Base-by-base conservation (phyloP, 1,140 invertebrate species). In the Achroia grisella region DNA sequence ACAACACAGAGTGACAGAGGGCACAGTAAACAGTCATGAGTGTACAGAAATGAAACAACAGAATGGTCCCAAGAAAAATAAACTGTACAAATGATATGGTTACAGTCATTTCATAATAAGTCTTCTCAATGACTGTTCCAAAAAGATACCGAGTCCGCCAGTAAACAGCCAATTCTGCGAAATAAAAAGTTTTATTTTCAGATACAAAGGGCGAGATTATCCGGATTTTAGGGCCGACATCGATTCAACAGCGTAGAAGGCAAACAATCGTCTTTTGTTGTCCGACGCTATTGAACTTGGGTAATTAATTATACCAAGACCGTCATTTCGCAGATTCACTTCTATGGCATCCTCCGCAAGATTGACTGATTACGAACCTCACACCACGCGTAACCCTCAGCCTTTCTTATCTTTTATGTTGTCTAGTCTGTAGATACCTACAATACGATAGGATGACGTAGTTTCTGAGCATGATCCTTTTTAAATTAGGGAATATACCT, bases 191-290 rank as follows among this genome's bases (percentile, higher is more conserved):
- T 73, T 71, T 71, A 66, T 74, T 71, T 66, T 74, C 53, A 64
- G 63, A 77, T 65, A 73, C 74, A 78, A 78, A 62, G 62, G 61
- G 59, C 52, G 56, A 73, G 67, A 78, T 78, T 75, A 75, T 78
- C 71, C 66, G 67, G 69, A 69, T 69, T 71, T 71, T 70, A 67
- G 63, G 71, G 60, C 71, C 17, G 64, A 68, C 69, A 73, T 75
- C 63, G 71, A 67, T 71, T 75, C 70, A 66, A 49, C 67, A 61
- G 74, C 74, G 73, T 75, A 78, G 70, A 73, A 75, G 62, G 74
- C 74, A 75, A 78, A 78, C 71, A 73, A 75, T 78, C 68, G 68
- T 62, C 74, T 73, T 74, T 78, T 78, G 74, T 78, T 62, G 51
- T 54, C 53, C 55, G 43, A 53, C 52, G 54, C 71, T 62, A 75